Conservation (phyloP, 2,888 invertebrate species). For the Coelogynopora nodosa region DNA sequence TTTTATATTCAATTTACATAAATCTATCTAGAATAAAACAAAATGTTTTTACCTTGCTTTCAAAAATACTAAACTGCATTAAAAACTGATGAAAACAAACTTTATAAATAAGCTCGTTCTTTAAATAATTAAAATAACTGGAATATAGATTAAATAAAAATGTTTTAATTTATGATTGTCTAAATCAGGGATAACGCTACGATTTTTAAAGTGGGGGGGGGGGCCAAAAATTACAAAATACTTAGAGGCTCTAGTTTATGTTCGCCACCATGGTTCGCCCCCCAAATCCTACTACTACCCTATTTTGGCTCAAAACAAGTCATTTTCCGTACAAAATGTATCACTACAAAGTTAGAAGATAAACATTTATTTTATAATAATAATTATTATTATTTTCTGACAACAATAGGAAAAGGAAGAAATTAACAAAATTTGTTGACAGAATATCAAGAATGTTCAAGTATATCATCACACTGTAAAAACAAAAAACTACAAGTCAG, state of each 20-base stretch:
- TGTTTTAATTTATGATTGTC: no score
- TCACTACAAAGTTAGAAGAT: conserved; percentile 27
- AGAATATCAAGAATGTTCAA: conserved; percentile 27
- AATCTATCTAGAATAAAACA: no score
- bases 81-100: no score
- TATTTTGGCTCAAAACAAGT: conserved; percentile 5
- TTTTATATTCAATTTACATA: no score
- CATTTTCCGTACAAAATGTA: conserved; percentile 21
- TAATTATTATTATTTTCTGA: conserved; percentile 15
- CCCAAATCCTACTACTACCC: neutral
- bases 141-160: no score
- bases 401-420: conserved; percentile 23
- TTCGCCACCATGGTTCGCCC: conserved; percentile 24
- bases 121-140: no score
- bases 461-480: conserved; percentile 20
- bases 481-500: conserved; percentile 23
- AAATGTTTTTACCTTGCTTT: no score
- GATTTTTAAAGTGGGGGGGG: conserved; percentile 23
- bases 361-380: conserved; percentile 24
- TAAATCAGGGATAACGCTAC: conserved; percentile 16
- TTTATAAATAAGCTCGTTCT: neutral
- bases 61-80: no score
- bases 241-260: conserved; percentile 31
- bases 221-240: conserved; percentile 17
- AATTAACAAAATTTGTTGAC: conserved; percentile 28